Conservation (phyloP, 2,888 invertebrate genomes). For the Dastarcus helophoroides region DNA sequence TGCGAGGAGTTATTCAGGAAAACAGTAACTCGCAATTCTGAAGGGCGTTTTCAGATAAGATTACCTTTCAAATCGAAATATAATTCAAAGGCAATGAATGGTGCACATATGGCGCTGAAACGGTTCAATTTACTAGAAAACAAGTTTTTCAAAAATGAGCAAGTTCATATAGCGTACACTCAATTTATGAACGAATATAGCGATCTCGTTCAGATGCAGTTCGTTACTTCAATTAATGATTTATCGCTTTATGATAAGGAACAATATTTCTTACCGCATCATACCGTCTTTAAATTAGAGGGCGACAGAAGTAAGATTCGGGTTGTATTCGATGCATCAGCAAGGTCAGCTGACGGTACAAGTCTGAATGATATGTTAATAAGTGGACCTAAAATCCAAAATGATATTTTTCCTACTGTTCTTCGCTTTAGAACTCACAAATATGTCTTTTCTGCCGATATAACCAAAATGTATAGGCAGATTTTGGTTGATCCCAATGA, state of each 20-base stretch:
- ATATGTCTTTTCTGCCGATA: conserved; percentile 7
- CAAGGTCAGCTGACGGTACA: not conserved
- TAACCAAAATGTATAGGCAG: conserved; percentile 25
- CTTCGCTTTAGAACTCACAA: conserved; percentile 6
- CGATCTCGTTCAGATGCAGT: no score
- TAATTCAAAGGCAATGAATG: not conserved
- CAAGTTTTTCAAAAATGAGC: not conserved
- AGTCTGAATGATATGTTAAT: conserved; percentile 1
- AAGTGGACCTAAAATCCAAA: conserved; percentile 7
- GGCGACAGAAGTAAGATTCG: conserved; percentile 6
- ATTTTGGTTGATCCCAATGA: conserved; percentile 18
- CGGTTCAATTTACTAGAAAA: not conserved
- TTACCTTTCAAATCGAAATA: not conserved
- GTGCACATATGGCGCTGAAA: not conserved
- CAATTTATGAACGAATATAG: no score
- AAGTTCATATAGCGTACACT: no score
- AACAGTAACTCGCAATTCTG: not conserved
- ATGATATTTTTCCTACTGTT: conserved; percentile 9
- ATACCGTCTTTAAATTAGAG: no score
- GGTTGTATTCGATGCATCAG: conserved; percentile 11
- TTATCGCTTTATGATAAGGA: no score
- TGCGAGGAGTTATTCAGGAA: not conserved
- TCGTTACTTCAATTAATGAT: no score
- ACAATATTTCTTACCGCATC: no score
- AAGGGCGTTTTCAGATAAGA: not conserved